Evolutionary conservation across 53 echinoderm and acorn worm genomes (phyloP).

Genomic region (Echinarachnius parma): DNA sequence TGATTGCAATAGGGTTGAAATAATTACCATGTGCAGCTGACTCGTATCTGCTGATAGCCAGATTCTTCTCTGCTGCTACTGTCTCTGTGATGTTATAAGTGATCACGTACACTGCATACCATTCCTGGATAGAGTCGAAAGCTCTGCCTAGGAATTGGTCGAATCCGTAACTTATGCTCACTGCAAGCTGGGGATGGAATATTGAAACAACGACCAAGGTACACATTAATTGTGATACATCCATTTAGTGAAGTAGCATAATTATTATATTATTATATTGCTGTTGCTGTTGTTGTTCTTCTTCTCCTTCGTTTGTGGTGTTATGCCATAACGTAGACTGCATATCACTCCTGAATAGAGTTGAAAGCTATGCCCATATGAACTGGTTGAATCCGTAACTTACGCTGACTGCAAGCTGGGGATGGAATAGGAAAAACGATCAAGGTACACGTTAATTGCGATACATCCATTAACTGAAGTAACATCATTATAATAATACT

Average conservation of each 20-base stretch:
- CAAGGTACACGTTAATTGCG: no score
- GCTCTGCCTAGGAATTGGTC: background rate
- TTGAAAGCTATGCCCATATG: background rate
- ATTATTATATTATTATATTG: no score
- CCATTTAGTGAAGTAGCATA: no score
- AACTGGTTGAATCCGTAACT: slow-evolving; percentile 5
- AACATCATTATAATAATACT: no score
- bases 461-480: no score
- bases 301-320: background rate
- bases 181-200: no score
- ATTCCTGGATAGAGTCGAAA: background rate
- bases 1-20: no score
- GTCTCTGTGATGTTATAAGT: slow-evolving; percentile 9
- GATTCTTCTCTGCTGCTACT: background rate
- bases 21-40: slow-evolving; percentile 35
- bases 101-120: background rate
- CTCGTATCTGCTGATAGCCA: slow-evolving; percentile 9
- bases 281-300: no score
- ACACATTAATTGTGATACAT: no score
- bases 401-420: slow-evolving; percentile 10
- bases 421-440: no score
- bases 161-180: slow-evolving; percentile 2
- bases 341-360: slow-evolving; percentile 1
- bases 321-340: slow-evolving; percentile 5
- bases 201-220: no score